These are phyloP conservation scores for Patella depressa DNA, from an alignment of 2,888 invertebrate genomes.

Conservation along the genomic window DNA sequence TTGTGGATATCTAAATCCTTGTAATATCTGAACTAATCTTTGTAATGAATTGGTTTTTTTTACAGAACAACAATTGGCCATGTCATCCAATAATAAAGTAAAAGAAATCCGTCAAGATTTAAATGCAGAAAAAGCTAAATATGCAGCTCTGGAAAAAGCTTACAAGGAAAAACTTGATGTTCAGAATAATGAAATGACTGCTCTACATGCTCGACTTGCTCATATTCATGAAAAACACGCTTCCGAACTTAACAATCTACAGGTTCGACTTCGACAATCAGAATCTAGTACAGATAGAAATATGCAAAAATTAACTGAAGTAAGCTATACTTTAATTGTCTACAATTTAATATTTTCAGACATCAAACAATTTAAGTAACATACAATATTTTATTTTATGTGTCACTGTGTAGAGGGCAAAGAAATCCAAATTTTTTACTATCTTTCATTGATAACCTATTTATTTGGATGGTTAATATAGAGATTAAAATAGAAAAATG, in stretches of 20 bases:
- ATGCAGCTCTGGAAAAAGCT: conserved; percentile 74
- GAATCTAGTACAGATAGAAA: conserved; percentile 40
- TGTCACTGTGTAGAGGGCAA: no score
- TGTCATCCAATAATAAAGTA: conserved; percentile 83
- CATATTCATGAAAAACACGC: conserved; percentile 75
- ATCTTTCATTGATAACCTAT: no score
- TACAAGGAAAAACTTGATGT: conserved; percentile 76
- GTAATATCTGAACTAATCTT: not conserved
- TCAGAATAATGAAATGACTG: conserved; percentile 77
- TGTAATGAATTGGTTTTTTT: not conserved
- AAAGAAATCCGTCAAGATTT: conserved; percentile 83
- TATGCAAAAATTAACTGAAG: conserved; percentile 49
- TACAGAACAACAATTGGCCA: conserved; percentile 72
- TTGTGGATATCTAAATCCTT: not conserved
- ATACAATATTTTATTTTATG: no score
- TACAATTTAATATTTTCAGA: no score
- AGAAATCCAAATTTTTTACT: no score
- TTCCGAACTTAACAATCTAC: conserved; percentile 77
- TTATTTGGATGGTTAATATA: no score
- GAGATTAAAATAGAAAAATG: no score
- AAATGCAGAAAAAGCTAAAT: conserved; percentile 79
- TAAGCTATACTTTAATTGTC: conserved; percentile 7
- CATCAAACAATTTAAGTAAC: no score
- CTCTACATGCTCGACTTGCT: conserved; percentile 76
- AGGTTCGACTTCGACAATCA: conserved; percentile 59